phyloP scores from a whole-genome alignment of 2,888 invertebrate species.

The Ommatoiulus sabulosus region DNA sequence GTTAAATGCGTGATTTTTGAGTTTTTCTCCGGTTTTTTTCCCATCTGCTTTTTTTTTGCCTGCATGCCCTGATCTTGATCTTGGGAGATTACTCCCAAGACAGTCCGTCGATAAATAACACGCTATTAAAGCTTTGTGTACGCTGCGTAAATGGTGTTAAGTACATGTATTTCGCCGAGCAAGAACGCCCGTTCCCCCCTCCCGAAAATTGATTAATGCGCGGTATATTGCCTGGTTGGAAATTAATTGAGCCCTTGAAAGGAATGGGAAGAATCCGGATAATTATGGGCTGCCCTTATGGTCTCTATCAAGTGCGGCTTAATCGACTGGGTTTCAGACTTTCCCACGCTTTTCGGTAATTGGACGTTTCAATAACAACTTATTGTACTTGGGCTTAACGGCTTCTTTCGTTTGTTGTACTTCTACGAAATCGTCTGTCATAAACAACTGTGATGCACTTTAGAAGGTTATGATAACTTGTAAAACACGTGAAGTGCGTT shows the following conservation, averaged over 20 bases:
- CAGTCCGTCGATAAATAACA: background rate
- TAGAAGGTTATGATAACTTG: background rate
- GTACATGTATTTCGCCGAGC: background rate
- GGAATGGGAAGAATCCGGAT: background rate
- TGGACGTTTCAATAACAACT: background rate
- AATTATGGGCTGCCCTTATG: background rate
- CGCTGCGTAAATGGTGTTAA: conserved; percentile 10
- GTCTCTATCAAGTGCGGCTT: background rate
- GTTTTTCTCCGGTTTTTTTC: background rate
- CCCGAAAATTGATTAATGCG: background rate
- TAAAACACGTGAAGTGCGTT: background rate
- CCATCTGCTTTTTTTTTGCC: too few species aligned
- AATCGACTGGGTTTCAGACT: background rate
- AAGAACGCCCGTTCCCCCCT: background rate
- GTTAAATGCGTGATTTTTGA: background rate
- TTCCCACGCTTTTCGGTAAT: background rate
- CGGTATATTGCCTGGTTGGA: background rate
- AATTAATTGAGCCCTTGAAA: background rate
- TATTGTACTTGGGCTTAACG: background rate
- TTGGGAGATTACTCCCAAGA: background rate
- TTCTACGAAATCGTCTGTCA: background rate
- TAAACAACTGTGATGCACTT: background rate
- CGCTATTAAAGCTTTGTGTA: background rate
- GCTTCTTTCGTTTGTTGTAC: background rate
- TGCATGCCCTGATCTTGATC: background rate